Conservation (phyloP, 2,888 invertebrate species). For the Alviniconcha strummeri region DNA sequence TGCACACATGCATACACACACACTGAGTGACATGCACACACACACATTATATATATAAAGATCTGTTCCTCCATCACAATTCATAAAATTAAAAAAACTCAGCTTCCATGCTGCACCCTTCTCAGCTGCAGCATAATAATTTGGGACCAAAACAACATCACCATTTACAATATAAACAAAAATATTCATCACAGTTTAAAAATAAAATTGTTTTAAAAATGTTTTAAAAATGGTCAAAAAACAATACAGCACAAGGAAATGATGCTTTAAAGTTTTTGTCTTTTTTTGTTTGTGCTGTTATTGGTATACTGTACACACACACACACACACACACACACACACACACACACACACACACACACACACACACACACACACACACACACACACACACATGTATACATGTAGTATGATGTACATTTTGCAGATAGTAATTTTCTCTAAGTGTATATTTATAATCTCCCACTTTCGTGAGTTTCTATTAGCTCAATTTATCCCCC, state of each 20-base stretch:
- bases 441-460: too few relatives aligned
- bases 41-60: neutral
- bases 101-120: too few relatives aligned
- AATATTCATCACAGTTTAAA: neutral
- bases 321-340: neutral
- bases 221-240: neutral
- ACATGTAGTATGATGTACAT: too few relatives aligned
- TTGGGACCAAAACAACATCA: neutral
- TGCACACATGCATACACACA: neutral
- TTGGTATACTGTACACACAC: neutral
- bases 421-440: too few relatives aligned
- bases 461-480: too few relatives aligned
- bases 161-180: neutral
- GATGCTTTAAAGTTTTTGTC: too few relatives aligned
- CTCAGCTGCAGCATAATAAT: too few relatives aligned
- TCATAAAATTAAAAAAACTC: too few relatives aligned
- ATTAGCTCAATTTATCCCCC: too few relatives aligned
- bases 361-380: conserved; percentile 3
- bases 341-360: neutral
- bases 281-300: too few relatives aligned
- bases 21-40: neutral
- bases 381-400: neutral
- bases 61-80: too few relatives aligned
- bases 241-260: neutral
- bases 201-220: too few relatives aligned